Evolutionary conservation across 2,797 vertebrate species (phyloP).

Genomic region (Typhlichthys eigenmanni): DNA sequence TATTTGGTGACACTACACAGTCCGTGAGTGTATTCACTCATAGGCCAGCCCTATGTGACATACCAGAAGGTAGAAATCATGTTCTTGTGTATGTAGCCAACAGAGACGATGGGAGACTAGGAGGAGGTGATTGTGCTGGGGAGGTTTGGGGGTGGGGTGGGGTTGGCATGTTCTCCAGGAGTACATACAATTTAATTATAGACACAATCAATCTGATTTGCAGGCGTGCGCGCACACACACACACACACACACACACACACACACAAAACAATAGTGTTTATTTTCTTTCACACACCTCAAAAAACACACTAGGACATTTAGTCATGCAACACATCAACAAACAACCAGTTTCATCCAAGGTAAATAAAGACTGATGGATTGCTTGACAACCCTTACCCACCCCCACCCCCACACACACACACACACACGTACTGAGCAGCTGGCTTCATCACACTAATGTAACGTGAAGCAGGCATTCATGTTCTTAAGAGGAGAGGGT

Average conservation of each 20-base stretch:
- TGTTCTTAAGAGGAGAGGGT: constrained; percentile 63
- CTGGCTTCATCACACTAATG: constrained; percentile 72
- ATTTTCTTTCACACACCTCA: background rate
- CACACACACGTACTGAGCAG: constrained; percentile 44
- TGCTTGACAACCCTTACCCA: constrained; percentile 42
- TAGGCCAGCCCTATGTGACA: background rate
- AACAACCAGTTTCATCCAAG: constrained; percentile 4
- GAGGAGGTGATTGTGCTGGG: background rate
- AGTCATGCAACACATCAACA: background rate
- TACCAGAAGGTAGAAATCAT: constrained; percentile 5
- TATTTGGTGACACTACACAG: too few species aligned
- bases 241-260: constrained; percentile 20
- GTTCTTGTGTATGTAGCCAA: background rate
- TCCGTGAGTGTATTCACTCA: background rate
- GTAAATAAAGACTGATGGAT: constrained; percentile 39
- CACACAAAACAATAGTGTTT: constrained; percentile 2
- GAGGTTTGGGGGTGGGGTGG: background rate
- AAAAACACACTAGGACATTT: background rate
- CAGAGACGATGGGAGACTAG: constrained; percentile 6
- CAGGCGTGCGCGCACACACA: constrained; percentile 21
- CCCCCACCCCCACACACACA: constrained; percentile 6
- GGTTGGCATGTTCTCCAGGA: constrained; percentile 42
- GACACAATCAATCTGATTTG: constrained; percentile 67
- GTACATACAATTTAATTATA: constrained; percentile 67
- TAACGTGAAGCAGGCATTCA: constrained; percentile 73